Base-by-base conservation (phyloP, 2,113 vertebrate species). In the Columba livia region DNA sequence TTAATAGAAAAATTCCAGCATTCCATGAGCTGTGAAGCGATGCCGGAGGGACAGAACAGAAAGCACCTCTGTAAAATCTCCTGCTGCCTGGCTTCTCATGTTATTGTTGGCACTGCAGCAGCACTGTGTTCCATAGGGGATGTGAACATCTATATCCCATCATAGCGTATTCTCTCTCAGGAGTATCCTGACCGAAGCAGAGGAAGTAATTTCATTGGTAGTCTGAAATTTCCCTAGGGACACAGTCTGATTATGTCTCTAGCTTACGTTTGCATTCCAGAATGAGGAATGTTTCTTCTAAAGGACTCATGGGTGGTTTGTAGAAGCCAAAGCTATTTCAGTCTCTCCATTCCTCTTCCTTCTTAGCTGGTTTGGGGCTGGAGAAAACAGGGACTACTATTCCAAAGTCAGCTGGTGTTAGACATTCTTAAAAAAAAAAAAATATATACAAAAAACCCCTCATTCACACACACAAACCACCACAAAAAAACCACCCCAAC, bases 181-280 rank as follows among this genome's bases (percentile, higher is more conserved):
- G 54, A 90, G 48, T 85, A 91, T 70, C 56, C 56, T 84, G 72
- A 84, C 80, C 57, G 65, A 78, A 93, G 85, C 54, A 88, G 61
- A 80, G 65, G 75, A 94, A 90, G 38, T 44, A 20, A 13, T 95
- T 96, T 87, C 78, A 48, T 61, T 69, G 53, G 56, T 73, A 72
- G 36, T 32, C 70, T 73, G 58, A 85, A 85, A 79, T 93, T 69
- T 95, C 71, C 69, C 79, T 48, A 53, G 74, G 82, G 82, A 84
- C 72, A 74, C 15, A 64, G 64, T 85, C 51, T 70, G 74, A 86
- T 78, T 81, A 25, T 85, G 75, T 78, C 79, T 91, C 79, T 88
- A 72, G 85, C 34, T 93, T 95, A 85, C 1, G 2, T 91, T 83
- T 93, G 72, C 91, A 83, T 91, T 93, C 79, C 88, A 91, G 80